These are phyloP conservation scores for Rhabdornis inornatus DNA, from an alignment of 2,113 vertebrate genomes.

Conservation along the genomic window DNA sequence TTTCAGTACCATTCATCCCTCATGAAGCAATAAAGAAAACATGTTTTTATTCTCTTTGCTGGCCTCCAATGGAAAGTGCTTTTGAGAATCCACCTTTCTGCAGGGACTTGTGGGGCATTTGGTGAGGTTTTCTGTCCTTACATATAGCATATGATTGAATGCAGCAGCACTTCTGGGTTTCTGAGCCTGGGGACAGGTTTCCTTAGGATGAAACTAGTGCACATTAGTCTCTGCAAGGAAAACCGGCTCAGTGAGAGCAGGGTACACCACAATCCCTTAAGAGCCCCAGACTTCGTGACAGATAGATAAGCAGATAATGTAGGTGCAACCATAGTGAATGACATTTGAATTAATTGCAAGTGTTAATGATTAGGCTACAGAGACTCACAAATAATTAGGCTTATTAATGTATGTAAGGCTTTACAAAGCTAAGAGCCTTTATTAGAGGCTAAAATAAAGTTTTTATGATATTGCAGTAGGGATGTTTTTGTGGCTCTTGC, in stretches of 20 bases:
- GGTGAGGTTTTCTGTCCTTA: neutral
- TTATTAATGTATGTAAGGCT: neutral
- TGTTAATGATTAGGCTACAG: neutral
- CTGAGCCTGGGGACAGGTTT: neutral
- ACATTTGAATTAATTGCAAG: neutral
- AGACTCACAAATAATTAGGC: neutral
- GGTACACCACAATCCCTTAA: rapidly evolving
- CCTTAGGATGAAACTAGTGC: neutral
- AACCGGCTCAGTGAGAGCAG: neutral
- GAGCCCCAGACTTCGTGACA: neutral
- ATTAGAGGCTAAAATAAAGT: neutral
- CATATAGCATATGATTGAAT: neutral
- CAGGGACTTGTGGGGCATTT: rapidly evolving
- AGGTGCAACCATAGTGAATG: neutral
- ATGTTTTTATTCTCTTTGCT: neutral
- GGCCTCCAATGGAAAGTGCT: neutral
- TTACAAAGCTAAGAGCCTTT: neutral
- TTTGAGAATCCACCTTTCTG: neutral
- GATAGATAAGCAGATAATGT: neutral
- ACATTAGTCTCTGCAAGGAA: neutral
- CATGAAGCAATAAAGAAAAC: neutral
- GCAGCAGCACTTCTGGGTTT: neutral
- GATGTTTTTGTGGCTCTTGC: neutral
- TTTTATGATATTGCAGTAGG: neutral
- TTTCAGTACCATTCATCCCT: neutral